These are phyloP conservation scores for Hydropsyche betteni DNA, from an alignment of 2,888 invertebrate species.

Conservation along the genomic window DNA sequence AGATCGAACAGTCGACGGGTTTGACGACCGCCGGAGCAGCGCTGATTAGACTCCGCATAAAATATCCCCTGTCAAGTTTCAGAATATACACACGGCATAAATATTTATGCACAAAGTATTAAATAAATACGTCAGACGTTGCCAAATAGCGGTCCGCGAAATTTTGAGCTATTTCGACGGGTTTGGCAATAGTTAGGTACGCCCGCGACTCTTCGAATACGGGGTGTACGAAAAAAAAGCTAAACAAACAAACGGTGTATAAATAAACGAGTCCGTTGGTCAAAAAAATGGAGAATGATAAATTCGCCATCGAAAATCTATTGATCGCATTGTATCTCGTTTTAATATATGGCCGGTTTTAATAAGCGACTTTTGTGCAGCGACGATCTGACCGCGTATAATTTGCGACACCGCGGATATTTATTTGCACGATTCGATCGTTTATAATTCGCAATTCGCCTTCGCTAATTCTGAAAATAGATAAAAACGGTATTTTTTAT, in stretches of 20 bases:
- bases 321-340: slow-evolving; percentile 9
- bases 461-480: too few species aligned
- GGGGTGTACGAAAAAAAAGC: neutral
- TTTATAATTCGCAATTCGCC: too few species aligned
- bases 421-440: too few species aligned
- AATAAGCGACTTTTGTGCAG: slow-evolving; percentile 11
- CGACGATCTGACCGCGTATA: neutral
- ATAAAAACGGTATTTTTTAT: too few species aligned
- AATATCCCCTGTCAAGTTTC: slow-evolving; percentile 18
- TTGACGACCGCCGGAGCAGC: slow-evolving; percentile 7
- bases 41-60: slow-evolving; percentile 29
- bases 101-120: too few species aligned
- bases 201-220: too few species aligned
- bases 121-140: too few species aligned
- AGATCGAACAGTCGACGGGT: slow-evolving; percentile 1
- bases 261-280: neutral
- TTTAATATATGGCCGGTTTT: slow-evolving; percentile 21
- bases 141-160: too few species aligned
- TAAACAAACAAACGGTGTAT: slow-evolving; percentile 5
- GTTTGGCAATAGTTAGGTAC: neutral
- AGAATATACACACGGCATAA: slow-evolving; percentile 6
- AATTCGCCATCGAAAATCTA: slow-evolving; percentile 18
- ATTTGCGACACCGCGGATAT: too few species aligned
- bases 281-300: slow-evolving; percentile 13
- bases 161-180: neutral